A percentile compares a stretch with the other conserved stretches of the same genome.
Evolutionary conservation across 2,113 vertebrate genomes (phyloP).

Genomic region (Urocitellus parryii): DNA sequence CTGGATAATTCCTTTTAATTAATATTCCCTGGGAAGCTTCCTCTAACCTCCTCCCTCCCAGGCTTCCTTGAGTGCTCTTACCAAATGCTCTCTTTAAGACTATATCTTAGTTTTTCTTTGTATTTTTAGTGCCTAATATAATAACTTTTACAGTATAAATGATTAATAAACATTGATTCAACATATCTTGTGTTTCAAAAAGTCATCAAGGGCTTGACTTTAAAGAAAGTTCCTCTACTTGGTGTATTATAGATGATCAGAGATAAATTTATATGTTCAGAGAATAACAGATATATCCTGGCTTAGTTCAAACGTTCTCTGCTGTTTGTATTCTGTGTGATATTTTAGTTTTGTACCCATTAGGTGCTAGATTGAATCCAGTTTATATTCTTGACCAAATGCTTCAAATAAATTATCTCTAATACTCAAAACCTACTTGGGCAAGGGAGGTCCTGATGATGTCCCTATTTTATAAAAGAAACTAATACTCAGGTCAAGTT

Average conservation of each 20-base stretch:
- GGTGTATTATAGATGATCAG: background rate
- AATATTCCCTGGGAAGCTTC: background rate
- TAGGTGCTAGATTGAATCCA: background rate
- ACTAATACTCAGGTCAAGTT: background rate
- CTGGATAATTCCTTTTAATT: background rate
- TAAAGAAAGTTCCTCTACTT: background rate
- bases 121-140: background rate
- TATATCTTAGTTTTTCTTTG: background rate
- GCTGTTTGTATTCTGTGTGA: background rate
- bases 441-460: background rate
- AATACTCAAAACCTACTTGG: background rate
- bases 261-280: background rate
- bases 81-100: background rate
- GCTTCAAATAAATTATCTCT: background rate
- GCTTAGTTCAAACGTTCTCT: background rate
- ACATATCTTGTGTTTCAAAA: slow-evolving; percentile 6
- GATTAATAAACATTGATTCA: background rate
- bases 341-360: background rate
- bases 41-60: background rate
- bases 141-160: background rate
- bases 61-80: background rate
- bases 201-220: background rate
- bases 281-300: background rate
- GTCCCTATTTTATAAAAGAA: background rate
- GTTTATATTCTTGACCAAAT: background rate